Evolutionary conservation across 2,797 vertebrate genomes (phyloP).

Genomic region (Podarcis siculus): DNA sequence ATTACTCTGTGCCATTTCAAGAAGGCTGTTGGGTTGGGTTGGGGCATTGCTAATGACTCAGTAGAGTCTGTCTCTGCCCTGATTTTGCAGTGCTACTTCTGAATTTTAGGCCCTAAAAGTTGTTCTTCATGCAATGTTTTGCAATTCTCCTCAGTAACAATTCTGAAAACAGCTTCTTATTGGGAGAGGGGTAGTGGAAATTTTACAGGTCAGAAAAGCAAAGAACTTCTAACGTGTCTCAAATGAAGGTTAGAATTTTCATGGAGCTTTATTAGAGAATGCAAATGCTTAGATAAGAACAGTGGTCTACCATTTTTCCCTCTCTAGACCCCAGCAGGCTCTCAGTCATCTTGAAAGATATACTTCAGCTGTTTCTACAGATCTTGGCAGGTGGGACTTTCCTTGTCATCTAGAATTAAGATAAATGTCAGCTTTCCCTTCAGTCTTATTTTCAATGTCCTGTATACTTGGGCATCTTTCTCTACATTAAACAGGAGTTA

Average conservation of each 20-base stretch:
- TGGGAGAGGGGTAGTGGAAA: too few species aligned
- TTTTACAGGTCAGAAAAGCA: slow-evolving; percentile 48
- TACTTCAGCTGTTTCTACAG: rapidly evolving
- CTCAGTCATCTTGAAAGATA: not conserved
- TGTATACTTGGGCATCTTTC: too few species aligned
- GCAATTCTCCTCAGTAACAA: too few species aligned
- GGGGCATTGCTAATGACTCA: too few species aligned
- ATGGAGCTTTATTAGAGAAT: slow-evolving; percentile 22
- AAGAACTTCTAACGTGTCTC: not conserved
- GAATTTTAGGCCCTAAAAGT: too few species aligned
- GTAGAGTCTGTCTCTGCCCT: too few species aligned
- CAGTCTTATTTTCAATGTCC: not conserved
- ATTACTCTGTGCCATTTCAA: too few species aligned
- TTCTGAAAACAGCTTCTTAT: too few species aligned
- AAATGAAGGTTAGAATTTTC: not conserved
- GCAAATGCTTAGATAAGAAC: not conserved
- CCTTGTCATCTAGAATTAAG: not conserved
- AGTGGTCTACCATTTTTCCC: not conserved
- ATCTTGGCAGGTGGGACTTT: not conserved
- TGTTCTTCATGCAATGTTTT: too few species aligned
- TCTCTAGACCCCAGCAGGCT: not conserved
- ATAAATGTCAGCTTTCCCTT: not conserved
- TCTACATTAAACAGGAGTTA: too few species aligned
- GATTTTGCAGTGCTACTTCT: too few species aligned
- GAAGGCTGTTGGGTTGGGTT: too few species aligned